Evolutionary conservation across 2,113 vertebrate species (phyloP), one percentile per base, ranked within the genome.

Genomic region (Gobio gobio): DNA sequence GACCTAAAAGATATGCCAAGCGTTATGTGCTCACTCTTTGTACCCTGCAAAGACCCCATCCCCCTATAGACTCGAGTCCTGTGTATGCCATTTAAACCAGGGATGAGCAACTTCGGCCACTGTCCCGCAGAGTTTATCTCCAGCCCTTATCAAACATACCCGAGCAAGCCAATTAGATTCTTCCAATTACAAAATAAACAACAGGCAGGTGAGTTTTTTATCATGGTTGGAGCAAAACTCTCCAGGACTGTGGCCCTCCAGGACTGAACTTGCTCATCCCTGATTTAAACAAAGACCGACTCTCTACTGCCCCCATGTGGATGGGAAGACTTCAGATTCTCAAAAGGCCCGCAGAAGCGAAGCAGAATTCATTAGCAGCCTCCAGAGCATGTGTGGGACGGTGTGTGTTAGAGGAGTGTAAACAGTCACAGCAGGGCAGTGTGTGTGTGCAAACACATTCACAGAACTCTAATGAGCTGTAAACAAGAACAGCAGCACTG

Each of bases 401-500:
- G 76, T 64, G 61, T n/a, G 74, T 83, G 63, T 58, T 49, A 33
- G 26, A 85, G 74, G 33, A 66, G 73, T 75, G 85, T 85, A 85
- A 85, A 84, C 86, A 82, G 80, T 81, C 63, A 64, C 83, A 85
- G 82, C 40, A 79, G 72, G 66, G 66, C 77, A 79, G 64, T 78
- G 77, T 47, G 64, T 59, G 40, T 68, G 68, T 85, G 70, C 64
- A 70, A 70, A 82, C 64, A 61, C 56, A 72, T 68, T 49, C 64
- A 72, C 77, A 84, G 47, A 81, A 45, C 54, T 83, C 83, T 33
- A 26, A 68, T 51, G 61, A 64, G 56, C 64, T 51, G 36, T 86
- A 88, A 86, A 89, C 64, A 59, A 78, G 85, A 73, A 45, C 45
- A 70, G 63, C 20, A 70, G 72, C 49, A 29, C 29, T 77, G 83